phyloP scores from a whole-genome alignment of 2,888 invertebrate genomes.

The Zootermopsis nevadensis region DNA sequence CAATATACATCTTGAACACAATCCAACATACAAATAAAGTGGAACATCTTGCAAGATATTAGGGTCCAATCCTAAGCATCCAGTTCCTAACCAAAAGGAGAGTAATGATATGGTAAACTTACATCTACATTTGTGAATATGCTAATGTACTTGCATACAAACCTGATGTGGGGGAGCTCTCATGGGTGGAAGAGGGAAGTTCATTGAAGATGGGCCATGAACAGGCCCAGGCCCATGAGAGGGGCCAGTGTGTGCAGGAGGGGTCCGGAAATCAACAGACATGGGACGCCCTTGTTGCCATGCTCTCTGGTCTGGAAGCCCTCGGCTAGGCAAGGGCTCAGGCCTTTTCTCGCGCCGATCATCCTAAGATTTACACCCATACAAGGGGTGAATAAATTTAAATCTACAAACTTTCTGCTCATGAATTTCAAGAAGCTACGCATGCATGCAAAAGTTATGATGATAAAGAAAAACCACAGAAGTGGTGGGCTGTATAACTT shows the following conservation, averaged over 20 bases:
- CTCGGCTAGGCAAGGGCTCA: constrained; percentile 37
- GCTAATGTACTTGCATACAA: constrained; percentile 25
- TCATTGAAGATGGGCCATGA: constrained; percentile 43
- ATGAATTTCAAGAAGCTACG: constrained; percentile 10
- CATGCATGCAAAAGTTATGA: constrained; percentile 2
- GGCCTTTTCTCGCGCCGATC: constrained; percentile 46
- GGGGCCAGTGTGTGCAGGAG: constrained; percentile 48
- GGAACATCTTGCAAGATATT: background rate
- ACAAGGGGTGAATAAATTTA: constrained; percentile 22
- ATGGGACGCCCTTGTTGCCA: constrained; percentile 47
- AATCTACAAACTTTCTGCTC: constrained; percentile 9
- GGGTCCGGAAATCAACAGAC: constrained; percentile 47
- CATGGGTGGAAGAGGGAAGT: constrained; percentile 47
- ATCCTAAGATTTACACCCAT: constrained; percentile 45
- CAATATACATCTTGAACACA: background rate
- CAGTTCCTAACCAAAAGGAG: constrained; percentile 13
- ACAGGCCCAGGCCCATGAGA: constrained; percentile 29
- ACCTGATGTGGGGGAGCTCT: constrained; percentile 49
- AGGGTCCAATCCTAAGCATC: constrained; percentile 21
- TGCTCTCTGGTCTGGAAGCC: constrained; percentile 44
- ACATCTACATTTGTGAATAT: background rate
- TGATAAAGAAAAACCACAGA: background rate
- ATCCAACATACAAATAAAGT: background rate
- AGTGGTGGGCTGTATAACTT: background rate
- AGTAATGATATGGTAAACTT: background rate